These are phyloP conservation scores for Amblyornis subalaris DNA, from an alignment of 2,113 vertebrate genomes.

Conservation along the genomic window DNA sequence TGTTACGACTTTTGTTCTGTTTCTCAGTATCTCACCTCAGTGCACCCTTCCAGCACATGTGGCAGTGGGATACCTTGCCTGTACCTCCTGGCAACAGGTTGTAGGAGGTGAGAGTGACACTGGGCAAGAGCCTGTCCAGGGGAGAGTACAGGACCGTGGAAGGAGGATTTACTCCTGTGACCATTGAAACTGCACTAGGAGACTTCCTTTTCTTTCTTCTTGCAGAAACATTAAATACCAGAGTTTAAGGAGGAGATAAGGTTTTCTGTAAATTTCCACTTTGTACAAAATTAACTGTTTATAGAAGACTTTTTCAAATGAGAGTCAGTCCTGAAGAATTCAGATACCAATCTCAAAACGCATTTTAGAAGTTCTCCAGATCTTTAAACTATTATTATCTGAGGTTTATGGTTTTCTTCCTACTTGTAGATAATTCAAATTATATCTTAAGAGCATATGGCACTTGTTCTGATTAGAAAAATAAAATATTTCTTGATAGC, in stretches of 20 bases:
- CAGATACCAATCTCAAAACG: background rate
- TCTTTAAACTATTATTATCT: background rate
- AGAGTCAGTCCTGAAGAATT: background rate
- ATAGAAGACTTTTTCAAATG: background rate
- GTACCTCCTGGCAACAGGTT: background rate
- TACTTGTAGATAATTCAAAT: background rate
- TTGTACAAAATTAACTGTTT: background rate
- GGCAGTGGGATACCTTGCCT: background rate
- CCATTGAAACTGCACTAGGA: background rate
- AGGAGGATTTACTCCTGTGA: background rate
- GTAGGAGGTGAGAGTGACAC: background rate
- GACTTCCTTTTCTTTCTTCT: background rate
- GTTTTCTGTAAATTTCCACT: background rate
- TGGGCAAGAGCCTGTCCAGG: background rate
- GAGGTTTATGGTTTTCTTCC: background rate
- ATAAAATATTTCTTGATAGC: background rate
- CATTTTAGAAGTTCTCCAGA: background rate
- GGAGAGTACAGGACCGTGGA: background rate
- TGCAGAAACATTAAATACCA: background rate
- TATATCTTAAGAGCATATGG: background rate
- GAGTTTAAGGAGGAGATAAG: background rate
- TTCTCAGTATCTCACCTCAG: background rate
- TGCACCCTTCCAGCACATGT: background rate
- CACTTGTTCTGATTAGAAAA: background rate
- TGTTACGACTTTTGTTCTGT: background rate